Conservation (phyloP, 2,113 vertebrate genomes). For the Serilophus lunatus region DNA sequence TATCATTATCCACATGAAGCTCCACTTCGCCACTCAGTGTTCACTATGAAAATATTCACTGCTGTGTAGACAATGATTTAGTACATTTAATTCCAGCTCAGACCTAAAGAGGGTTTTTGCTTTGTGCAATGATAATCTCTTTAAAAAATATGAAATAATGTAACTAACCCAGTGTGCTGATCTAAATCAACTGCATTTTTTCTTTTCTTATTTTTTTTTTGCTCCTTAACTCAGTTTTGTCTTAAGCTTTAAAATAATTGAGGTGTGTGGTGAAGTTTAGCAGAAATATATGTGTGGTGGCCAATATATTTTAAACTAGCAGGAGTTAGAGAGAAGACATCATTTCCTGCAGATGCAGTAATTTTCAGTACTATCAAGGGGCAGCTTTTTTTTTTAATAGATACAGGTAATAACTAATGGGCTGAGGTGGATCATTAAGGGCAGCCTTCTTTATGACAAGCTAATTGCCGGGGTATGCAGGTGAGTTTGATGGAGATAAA, state of each 20-base stretch:
- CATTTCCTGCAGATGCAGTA: background rate
- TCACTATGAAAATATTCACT: background rate
- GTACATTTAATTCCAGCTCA: background rate
- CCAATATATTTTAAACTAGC: background rate
- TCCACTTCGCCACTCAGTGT: slow-evolving; percentile 29
- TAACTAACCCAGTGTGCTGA: background rate
- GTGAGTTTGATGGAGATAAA: background rate
- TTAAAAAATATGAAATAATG: background rate
- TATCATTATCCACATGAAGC: background rate
- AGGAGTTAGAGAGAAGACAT: background rate
- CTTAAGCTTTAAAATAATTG: background rate
- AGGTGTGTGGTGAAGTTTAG: background rate
- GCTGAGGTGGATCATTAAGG: background rate
- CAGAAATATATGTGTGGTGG: background rate
- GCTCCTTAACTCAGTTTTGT: background rate
- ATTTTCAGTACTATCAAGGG: background rate
- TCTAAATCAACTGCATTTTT: background rate
- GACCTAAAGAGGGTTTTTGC: background rate
- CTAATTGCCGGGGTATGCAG: background rate
- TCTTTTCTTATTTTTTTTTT: rapidly evolving
- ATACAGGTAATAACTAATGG: background rate
- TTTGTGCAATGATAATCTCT: background rate
- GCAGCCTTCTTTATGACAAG: background rate
- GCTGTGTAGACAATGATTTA: background rate
- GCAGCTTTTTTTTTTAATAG: background rate